phyloP scores from a whole-genome alignment of 2,888 invertebrate genomes.

The Pilophorus perplexus region DNA sequence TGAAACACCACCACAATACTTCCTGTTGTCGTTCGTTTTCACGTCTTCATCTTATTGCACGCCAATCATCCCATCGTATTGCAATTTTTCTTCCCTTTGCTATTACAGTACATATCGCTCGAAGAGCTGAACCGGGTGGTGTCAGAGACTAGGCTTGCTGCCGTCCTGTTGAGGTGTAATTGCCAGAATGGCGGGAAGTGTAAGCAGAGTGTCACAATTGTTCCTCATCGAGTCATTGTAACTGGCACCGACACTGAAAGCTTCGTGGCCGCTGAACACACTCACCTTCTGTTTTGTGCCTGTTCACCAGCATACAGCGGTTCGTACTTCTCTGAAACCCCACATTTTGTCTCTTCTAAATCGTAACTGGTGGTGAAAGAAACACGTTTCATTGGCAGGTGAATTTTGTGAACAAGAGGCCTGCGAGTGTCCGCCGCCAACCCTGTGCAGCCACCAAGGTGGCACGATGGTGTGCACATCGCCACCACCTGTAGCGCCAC shows the following conservation, averaged over 20 bases:
- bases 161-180: constrained; percentile 59
- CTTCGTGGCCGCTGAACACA: constrained; percentile 72
- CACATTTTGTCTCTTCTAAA: not conserved
- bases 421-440: constrained; percentile 44
- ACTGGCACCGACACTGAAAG: constrained; percentile 71
- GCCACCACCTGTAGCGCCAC: constrained; percentile 34
- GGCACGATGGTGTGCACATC: constrained; percentile 28
- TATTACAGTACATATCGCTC: constrained; percentile 28
- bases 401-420: constrained; percentile 46
- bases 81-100: too few species aligned
- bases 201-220: constrained; percentile 64
- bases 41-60: not conserved
- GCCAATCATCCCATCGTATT: too few species aligned
- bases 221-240: constrained; percentile 61
- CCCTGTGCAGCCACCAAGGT: constrained; percentile 32
- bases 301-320: constrained; percentile 79
- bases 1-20: not conserved
- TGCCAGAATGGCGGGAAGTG: constrained; percentile 68
- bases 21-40: not conserved
- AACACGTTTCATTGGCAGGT: constrained; percentile 19
- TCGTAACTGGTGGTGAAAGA: not conserved
- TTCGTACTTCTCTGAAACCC: constrained; percentile 43
- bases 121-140: constrained; percentile 47
- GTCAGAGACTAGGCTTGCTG: constrained; percentile 46
- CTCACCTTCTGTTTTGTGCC: constrained; percentile 70